Evolutionary conservation across 2,888 invertebrate species (phyloP), one percentile per base, ranked within the genome.

Genomic region (Scaptomyza caliginosa): DNA sequence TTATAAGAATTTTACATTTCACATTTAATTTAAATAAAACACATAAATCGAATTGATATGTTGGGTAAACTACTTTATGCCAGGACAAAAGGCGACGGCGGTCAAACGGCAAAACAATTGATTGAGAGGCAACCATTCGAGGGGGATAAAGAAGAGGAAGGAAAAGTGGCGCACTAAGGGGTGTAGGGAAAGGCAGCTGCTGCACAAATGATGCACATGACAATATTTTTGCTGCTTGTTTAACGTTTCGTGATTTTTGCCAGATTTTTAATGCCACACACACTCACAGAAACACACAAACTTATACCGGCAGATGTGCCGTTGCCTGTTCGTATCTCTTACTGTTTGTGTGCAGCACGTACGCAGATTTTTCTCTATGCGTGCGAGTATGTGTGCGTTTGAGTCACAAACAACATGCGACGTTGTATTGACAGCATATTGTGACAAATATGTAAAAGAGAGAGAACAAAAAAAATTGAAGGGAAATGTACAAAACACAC

Each of bases 231-330:
- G 77, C 71, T 74, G 74, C 69, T 78, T 83, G 85, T 72, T 85
- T 85, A 83, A 74, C 86, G 73, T 75, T 85, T 83, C 87, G 83
- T 87, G 87, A 85, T 85, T 85, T 85, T 82, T 83, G 70, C 69
- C 85, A 76, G 83, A 85, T 80, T 83, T 84, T 79, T 75, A 86
- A 81, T 74, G 82, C 70, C 67, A 50, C 62, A 58, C 65, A 66
- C 54, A 58, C 60, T 40, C 60, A 40, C 54, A 48, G 42, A 32
- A 43, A 43, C 60, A 40, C 54, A 48, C 48, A 32, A 43, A 36
- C 43, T 45, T 46, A 55, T 28, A 34, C 40, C 26, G 36, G 38
- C 58, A 42, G 43, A 56, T 74, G 58, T 39, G 58, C 59, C 59
- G 50, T 49, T 64, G 59, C 50, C 52, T 49, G 65, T 42, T 34